Evolutionary conservation across 2,113 vertebrate genomes (phyloP).

Genomic region (Ondatra zibethicus): DNA sequence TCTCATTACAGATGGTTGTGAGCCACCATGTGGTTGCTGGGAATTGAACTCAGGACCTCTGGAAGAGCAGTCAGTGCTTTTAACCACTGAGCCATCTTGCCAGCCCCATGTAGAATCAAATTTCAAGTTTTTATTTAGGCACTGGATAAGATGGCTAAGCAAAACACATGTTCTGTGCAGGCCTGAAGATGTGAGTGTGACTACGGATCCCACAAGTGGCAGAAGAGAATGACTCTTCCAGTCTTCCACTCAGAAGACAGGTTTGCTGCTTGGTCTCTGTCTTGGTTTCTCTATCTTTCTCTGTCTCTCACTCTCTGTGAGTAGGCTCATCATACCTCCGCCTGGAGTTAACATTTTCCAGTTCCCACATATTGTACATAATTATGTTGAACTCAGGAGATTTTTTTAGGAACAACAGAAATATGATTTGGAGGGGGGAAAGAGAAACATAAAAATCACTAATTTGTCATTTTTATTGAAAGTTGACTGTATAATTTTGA

Average conservation of each 20-base stretch:
- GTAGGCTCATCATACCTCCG: not conserved
- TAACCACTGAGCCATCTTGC: too few relatives aligned
- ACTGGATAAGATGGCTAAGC: not conserved
- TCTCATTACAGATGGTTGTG: too few relatives aligned
- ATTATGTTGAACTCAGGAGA: slow-evolving; percentile 32
- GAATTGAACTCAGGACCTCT: too few relatives aligned
- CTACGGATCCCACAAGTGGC: not conserved
- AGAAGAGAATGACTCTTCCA: not conserved
- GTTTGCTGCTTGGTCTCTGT: not conserved
- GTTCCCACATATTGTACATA: not conserved
- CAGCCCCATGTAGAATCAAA: slow-evolving; percentile 37
- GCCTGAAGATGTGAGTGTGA: not conserved
- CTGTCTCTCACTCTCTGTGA: not conserved
- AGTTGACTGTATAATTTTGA: slow-evolving; percentile 43
- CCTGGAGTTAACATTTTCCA: not conserved
- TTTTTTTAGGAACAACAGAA: slow-evolving; percentile 55
- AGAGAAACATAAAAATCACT: slow-evolving; percentile 28
- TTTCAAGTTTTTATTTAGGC: not conserved
- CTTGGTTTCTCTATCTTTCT: rapidly evolving
- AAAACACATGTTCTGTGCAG: not conserved
- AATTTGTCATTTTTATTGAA: slow-evolving; percentile 58
- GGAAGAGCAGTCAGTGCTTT: too few relatives aligned
- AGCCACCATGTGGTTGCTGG: too few relatives aligned
- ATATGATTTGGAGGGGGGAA: slow-evolving; percentile 43
- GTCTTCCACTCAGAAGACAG: not conserved